Base-by-base conservation (phyloP, 2,113 vertebrate genomes). In the Petrocephalus zakoni region DNA sequence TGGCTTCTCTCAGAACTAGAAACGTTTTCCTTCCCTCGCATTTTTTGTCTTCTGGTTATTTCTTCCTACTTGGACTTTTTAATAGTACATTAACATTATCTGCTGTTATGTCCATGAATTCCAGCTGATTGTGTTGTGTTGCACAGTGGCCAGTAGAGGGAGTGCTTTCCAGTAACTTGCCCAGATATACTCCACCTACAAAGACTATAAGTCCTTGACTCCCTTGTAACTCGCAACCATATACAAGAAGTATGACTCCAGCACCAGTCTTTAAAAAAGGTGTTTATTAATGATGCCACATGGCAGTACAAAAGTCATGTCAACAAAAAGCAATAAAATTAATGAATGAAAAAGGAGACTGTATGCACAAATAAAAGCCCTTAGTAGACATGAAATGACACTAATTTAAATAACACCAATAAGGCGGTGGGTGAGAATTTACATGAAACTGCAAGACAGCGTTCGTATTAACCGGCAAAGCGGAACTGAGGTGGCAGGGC, bases 371-470 rank as follows among this genome's bases (percentile, higher is more conserved):
- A 88, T 91, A 90, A 90, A 93, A 46, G 64, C 52, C 83, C 51
- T 75, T 85, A 46, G 91, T 91, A 92, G 87, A 93, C 91, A 93
- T 68, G 92, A 90, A 90, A 25, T 89, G 61, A 91, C 87, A 87
- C 34, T 92, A 91, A 91, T 91, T 95, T 95, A 95, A 95, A 95
- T 95, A 94, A 95, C 92, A 94, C 92, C 88, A 92, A 92, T 91
- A 91, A 89, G 90, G 91, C 87, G 37, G 19, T 11, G 49, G 81
- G 52, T 55, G 87, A 25, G 87, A 75, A 82, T 75, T 88, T 90
- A 55, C 88, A 87, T 25, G 56, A 25, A 55, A 88, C 10, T 11
- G 88, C 29, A 42, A 46, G 46, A 25, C 10, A 4, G 82, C 82
- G 2, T 10, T 61, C 58, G 13, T 58, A 29, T n/a, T 88, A 42